Conservation (phyloP, 2,888 invertebrate species). For the Agriopis leucophaearia region DNA sequence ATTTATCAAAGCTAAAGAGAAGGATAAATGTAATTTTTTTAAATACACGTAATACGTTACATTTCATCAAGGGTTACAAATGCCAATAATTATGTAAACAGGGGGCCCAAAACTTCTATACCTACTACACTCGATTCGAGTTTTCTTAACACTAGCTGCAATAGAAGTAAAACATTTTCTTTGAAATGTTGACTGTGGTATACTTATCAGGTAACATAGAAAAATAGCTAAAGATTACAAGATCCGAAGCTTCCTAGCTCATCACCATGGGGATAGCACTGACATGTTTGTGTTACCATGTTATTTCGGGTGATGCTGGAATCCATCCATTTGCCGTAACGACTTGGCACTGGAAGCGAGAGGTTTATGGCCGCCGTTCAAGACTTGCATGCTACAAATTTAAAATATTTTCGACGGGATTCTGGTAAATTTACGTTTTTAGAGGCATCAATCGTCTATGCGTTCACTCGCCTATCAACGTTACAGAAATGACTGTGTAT, state of each 20-base stretch:
- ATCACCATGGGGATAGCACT: constrained; percentile 58
- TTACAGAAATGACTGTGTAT: constrained; percentile 23
- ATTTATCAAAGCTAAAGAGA: no score
- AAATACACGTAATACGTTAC: no score
- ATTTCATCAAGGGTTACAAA: neutral
- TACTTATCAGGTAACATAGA: no score
- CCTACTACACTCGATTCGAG: no score
- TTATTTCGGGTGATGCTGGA: constrained; percentile 85
- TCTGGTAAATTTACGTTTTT: constrained; percentile 45
- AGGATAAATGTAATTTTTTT: no score
- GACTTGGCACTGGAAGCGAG: constrained; percentile 82
- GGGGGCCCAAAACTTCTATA: no score
- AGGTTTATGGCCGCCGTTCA: constrained; percentile 79
- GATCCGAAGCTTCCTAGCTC: constrained; percentile 57
- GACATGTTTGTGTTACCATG: constrained; percentile 68
- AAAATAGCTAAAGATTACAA: no score
- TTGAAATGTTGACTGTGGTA: no score
- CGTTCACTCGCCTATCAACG: constrained; percentile 22
- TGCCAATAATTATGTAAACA: constrained; percentile 42
- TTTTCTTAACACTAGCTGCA: no score
- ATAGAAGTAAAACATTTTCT: no score
- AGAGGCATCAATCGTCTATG: constrained; percentile 38
- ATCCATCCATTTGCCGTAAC: constrained; percentile 61
- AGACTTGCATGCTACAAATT: constrained; percentile 56
- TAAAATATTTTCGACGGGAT: constrained; percentile 52